A percentile compares a stretch with the other conserved stretches of the same genome.
phyloP scores from a whole-genome alignment of 2,888 invertebrate genomes.

The Hybos culiciformis region DNA sequence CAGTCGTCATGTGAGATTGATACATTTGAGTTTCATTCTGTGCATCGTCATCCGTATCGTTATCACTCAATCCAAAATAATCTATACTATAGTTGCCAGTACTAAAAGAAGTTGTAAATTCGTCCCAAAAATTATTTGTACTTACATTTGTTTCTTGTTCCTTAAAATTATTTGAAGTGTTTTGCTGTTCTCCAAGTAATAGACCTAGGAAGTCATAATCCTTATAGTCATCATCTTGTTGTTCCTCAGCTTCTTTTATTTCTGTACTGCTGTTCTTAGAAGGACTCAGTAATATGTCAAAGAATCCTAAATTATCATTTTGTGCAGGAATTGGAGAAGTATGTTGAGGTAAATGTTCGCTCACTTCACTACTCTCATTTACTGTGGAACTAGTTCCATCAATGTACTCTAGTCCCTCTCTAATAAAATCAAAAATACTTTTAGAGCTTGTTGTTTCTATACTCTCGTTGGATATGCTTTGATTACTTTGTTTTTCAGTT shows the following conservation, averaged over 20 bases:
- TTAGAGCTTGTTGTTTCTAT: conserved; percentile 18
- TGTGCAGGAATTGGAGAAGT: background rate
- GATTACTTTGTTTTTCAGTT: background rate
- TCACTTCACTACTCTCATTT: background rate
- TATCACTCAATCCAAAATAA: background rate
- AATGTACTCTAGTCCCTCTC: conserved; percentile 32
- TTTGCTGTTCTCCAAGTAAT: too few species aligned
- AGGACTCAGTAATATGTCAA: background rate
- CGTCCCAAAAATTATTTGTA: background rate
- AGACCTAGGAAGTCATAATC: background rate
- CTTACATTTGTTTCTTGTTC: background rate
- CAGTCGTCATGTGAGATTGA: too few species aligned
- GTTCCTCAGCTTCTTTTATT: background rate
- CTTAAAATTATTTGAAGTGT: too few species aligned
- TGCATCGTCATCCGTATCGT: background rate
- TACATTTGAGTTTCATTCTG: background rate
- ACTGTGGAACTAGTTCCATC: conserved; percentile 18
- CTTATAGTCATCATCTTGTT: background rate
- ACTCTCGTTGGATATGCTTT: background rate
- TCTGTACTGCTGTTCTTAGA: background rate
- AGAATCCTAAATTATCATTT: background rate
- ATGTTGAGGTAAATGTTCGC: conserved; percentile 10
- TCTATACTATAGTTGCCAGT: background rate
- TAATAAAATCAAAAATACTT: conserved; percentile 28
- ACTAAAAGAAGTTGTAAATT: too few species aligned